Evolutionary conservation across 2,888 invertebrate species (phyloP).

Genomic region (Drosophila rellima): DNA sequence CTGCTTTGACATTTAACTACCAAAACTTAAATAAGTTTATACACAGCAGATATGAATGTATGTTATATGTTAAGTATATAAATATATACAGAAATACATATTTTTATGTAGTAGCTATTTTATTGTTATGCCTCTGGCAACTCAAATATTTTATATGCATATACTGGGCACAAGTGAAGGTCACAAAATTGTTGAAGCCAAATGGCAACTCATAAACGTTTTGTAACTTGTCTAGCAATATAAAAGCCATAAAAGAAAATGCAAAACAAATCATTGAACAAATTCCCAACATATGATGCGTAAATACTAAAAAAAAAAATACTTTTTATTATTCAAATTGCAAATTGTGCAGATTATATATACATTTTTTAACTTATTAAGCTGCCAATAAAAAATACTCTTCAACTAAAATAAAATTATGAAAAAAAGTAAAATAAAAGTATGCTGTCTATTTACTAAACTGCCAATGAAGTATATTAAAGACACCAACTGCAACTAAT

Average conservation of each 20-base stretch:
- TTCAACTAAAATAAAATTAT: background rate
- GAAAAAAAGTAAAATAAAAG: background rate
- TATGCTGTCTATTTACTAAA: background rate
- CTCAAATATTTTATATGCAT: constrained; percentile 39
- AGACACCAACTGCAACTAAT: background rate
- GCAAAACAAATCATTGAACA: constrained; percentile 3
- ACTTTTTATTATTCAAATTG: constrained; percentile 1
- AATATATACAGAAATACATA: constrained; percentile 4
- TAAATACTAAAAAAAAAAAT: constrained; percentile 5
- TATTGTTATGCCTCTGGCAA: constrained; percentile 54
- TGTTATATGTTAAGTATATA: constrained; percentile 23
- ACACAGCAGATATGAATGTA: background rate
- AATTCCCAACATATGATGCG: constrained; percentile 8
- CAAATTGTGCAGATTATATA: background rate
- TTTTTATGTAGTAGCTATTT: constrained; percentile 31
- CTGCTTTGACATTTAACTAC: constrained; percentile 50
- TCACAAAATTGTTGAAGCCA: constrained; percentile 50
- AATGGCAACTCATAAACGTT: constrained; percentile 62
- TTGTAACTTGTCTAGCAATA: constrained; percentile 46
- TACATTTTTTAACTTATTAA: background rate
- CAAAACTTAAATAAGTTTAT: constrained; percentile 31
- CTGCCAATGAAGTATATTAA: background rate
- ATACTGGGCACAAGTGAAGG: constrained; percentile 48
- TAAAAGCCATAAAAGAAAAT: constrained; percentile 32
- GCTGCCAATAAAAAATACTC: background rate